Evolutionary conservation across 2,113 vertebrate species (phyloP).

Genomic region (Nycticebus coucang): DNA sequence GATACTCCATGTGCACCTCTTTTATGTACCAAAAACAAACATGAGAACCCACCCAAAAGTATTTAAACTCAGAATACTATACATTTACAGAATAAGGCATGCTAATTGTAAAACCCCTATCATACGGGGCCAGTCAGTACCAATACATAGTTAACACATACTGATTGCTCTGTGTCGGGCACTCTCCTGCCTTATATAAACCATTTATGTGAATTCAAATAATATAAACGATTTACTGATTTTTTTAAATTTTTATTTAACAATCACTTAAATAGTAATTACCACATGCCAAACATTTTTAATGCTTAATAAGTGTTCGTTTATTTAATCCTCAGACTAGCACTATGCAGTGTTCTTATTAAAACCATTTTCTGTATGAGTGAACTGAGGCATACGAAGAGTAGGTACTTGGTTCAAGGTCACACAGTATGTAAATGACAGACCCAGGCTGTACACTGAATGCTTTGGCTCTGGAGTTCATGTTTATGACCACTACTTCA

Average conservation of each 20-base stretch:
- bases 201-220: slow-evolving; percentile 39
- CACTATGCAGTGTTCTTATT: background rate
- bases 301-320: slow-evolving; percentile 1
- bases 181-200: background rate
- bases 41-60: background rate
- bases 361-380: background rate
- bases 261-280: slow-evolving; percentile 2
- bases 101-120: background rate
- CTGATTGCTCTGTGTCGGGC: background rate
- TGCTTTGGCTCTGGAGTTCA: background rate
- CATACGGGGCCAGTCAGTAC: background rate
- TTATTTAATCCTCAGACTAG: background rate
- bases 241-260: slow-evolving; percentile 62
- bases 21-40: background rate
- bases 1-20: background rate
- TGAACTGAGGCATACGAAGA: background rate
- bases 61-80: background rate
- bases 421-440: background rate
- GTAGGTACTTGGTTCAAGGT: background rate
- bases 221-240: slow-evolving; percentile 37
- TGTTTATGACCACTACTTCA: background rate
- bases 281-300: background rate
- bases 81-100: background rate
- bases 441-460: background rate
- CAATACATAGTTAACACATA: background rate